phyloP scores from a whole-genome alignment of 2,888 invertebrate genomes.

The Magallana nippona region DNA sequence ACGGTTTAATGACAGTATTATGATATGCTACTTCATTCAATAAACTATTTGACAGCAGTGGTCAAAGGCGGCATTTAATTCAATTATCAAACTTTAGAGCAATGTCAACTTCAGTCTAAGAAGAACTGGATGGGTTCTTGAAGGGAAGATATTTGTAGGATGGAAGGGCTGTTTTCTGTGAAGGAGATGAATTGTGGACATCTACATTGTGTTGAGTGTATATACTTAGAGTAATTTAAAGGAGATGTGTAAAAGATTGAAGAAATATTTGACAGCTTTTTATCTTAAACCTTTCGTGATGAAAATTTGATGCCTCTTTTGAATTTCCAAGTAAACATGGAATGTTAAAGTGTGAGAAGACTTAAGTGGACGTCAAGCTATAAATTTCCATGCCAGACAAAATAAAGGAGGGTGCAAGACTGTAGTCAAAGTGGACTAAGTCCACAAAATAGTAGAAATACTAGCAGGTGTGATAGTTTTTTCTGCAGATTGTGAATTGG shows the following conservation, averaged over 20 bases:
- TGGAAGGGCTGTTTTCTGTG: not conserved
- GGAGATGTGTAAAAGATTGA: not conserved
- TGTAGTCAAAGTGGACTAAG: not conserved
- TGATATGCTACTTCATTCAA: conserved; percentile 13
- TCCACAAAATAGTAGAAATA: not conserved
- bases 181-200: not conserved
- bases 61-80: conserved; percentile 26
- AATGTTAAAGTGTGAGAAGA: not conserved
- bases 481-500: not conserved
- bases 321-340: not conserved
- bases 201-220: not conserved
- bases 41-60: conserved; percentile 13
- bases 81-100: conserved; percentile 4
- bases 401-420: not conserved
- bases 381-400: not conserved
- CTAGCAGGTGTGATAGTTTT: not conserved
- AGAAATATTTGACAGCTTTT: conserved; percentile 14
- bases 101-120: not conserved
- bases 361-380: not conserved
- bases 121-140: not conserved
- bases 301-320: not conserved
- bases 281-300: not conserved
- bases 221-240: not conserved
- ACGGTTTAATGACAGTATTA: not conserved
- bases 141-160: not conserved